Evolutionary conservation across 1,140 invertebrate genomes (phyloP).

Genomic region (Olivierus martensii): DNA sequence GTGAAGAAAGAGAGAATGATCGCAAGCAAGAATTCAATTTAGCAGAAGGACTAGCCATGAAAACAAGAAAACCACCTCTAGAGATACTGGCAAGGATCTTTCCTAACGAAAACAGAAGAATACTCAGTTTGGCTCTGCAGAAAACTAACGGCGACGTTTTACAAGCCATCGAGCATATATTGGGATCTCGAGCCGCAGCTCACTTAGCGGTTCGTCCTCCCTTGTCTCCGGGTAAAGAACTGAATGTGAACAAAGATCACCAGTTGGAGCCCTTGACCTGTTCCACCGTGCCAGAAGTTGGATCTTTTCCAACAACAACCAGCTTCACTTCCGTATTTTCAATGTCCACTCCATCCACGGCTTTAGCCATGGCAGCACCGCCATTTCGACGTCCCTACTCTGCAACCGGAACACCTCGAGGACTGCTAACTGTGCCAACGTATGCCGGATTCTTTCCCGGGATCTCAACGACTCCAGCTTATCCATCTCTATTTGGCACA

Average conservation of each 20-base stretch:
- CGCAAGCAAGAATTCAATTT: no score
- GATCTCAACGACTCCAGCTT: conserved; percentile 4
- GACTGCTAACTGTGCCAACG: conserved; percentile 7
- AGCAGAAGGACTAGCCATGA: no score
- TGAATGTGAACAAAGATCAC: background rate
- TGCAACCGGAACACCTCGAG: background rate
- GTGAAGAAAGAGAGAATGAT: no score
- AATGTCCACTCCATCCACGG: background rate
- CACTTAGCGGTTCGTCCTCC: background rate
- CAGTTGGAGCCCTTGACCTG: background rate
- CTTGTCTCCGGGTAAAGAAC: background rate
- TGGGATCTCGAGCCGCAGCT: conserved; percentile 4
- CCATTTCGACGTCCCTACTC: conserved; percentile 10
- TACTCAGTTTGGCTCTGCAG: conserved; percentile 64
- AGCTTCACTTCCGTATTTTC: background rate
- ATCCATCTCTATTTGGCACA: conserved; percentile 12
- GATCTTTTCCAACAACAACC: background rate
- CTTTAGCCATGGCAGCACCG: background rate
- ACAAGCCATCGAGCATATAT: conserved; percentile 58
- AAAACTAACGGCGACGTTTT: conserved; percentile 65
- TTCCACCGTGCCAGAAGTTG: background rate
- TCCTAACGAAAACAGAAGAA: conserved; percentile 60
- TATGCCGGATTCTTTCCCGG: conserved; percentile 15
- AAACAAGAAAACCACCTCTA: conserved; percentile 37
- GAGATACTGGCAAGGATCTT: conserved; percentile 67